A percentile compares a stretch with the other conserved stretches of the same genome.
These are phyloP conservation scores for Capreolus pygargus DNA, from an alignment of 2,113 vertebrate genomes.

Conservation along the genomic window DNA sequence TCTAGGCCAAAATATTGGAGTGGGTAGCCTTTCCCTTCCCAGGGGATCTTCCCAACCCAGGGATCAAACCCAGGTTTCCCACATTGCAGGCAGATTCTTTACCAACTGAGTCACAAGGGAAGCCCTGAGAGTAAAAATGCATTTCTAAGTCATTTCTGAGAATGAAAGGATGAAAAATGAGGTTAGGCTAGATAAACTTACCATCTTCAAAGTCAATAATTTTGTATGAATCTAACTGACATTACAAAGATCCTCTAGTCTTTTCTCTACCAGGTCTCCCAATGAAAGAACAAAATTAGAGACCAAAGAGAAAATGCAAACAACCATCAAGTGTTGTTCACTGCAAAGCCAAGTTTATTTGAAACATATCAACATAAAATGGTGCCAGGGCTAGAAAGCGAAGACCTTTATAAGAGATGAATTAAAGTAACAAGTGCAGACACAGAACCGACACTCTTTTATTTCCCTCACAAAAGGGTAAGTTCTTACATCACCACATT, in stretches of 20 bases:
- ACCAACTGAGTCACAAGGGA: neutral
- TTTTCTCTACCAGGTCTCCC: neutral
- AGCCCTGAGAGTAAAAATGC: neutral
- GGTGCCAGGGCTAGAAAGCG: neutral
- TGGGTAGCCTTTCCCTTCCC: neutral
- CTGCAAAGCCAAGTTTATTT: neutral
- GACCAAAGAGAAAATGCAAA: neutral
- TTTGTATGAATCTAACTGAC: neutral
- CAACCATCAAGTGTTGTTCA: neutral
- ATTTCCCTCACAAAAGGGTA: neutral
- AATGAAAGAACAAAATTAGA: neutral
- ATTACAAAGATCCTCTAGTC: neutral
- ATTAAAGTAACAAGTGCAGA: neutral
- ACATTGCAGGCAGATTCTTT: neutral
- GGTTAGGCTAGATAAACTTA: neutral
- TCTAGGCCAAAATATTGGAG: neutral
- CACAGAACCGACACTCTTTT: neutral
- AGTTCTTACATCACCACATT: neutral
- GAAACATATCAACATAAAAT: neutral
- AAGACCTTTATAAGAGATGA: neutral
- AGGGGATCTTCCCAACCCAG: neutral
- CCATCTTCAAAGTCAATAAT: neutral
- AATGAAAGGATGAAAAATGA: neutral
- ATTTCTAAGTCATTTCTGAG: slow-evolving; percentile 16
- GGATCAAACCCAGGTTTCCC: neutral